Base-by-base conservation (phyloP, 2,797 vertebrate species). In the Mus caroli region DNA sequence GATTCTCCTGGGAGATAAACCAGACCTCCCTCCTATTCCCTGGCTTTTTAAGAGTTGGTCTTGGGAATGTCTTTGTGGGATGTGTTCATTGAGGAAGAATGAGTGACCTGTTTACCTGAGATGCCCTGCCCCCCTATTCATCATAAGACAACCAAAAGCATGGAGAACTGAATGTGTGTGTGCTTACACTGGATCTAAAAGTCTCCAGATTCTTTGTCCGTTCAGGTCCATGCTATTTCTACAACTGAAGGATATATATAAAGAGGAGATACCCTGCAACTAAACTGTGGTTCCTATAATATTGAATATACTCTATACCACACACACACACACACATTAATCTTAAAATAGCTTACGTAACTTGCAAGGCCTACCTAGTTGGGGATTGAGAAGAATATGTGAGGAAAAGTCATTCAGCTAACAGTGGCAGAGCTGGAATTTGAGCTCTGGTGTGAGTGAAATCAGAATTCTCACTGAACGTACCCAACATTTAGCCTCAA, bases 31-130 rank as follows among this genome's bases (percentile, higher is more conserved):
- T 91, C 80, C 82, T 92, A 80, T 58, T 64, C 88, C 80, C 86
- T 28, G 0, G 12, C 50, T 46, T 95, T 88, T 46, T 52, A 79
- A 26, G 92, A 82, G 40, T 14, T 40, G 78, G 73, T 62, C 82
- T 69, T 62, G 56, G 54, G 83, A 94, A 87, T 92, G 58, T 6
- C 90, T 92, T 88, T 93, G 77, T 95, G 92, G 80, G 77, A 73
- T 28, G 15, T 40, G 80, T 54, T 91, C 43, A 86, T 15, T 0
- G 2, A 93, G 40, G 58, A 97, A 97, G 94, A 96, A 96, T 94
- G n/a, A 60, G 28, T 87, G 82, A 91, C 88, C 95, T 82, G 60
- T 94, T 97, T 97, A 89, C 97, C 95, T 95, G 46, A 26, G 46
- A 83, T 28, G 60, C 75, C 84, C 90, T 15, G 77, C 84, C 86